Evolutionary conservation across 1,140 invertebrate species (phyloP).

Genomic region (Galendromus occidentalis): DNA sequence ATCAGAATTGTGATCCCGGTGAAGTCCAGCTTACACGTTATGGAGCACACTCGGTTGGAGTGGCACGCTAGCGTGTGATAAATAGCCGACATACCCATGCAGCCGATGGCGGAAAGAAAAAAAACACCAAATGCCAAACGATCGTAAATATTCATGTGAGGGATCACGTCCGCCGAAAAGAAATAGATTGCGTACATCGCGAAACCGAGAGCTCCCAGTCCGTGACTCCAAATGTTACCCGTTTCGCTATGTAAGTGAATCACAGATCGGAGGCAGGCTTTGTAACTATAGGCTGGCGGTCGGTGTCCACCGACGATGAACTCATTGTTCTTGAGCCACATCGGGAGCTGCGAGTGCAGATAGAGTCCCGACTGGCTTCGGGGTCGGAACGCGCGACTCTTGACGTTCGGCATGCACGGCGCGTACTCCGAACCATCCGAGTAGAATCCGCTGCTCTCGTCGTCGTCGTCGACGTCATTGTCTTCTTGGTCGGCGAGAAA

Average conservation of each 20-base stretch:
- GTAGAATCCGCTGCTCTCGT: background rate
- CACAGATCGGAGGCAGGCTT: background rate
- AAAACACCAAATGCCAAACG: conserved; percentile 14
- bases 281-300: background rate
- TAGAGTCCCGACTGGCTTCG: background rate
- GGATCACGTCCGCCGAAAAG: background rate
- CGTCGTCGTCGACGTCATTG: conserved; percentile 8
- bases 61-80: conserved; percentile 19
- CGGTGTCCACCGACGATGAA: background rate
- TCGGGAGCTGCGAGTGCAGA: background rate
- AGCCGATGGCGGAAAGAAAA: conserved; percentile 18
- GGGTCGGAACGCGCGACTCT: background rate
- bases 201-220: conserved; percentile 2
- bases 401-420: background rate
- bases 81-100: conserved; percentile 17
- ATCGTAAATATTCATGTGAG: background rate
- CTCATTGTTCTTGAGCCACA: conserved; percentile 5
- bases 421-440: background rate
- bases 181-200: conserved; percentile 1
- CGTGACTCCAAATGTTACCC: background rate
- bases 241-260: conserved; percentile 3
- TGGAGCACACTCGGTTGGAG: conserved; percentile 15
- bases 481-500: conserved; percentile 10
- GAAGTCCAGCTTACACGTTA: conserved; percentile 17
- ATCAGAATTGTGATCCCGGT: conserved; percentile 18